phyloP scores from a whole-genome alignment of 2,113 vertebrate genomes.

The Bostrychus sinensis region DNA sequence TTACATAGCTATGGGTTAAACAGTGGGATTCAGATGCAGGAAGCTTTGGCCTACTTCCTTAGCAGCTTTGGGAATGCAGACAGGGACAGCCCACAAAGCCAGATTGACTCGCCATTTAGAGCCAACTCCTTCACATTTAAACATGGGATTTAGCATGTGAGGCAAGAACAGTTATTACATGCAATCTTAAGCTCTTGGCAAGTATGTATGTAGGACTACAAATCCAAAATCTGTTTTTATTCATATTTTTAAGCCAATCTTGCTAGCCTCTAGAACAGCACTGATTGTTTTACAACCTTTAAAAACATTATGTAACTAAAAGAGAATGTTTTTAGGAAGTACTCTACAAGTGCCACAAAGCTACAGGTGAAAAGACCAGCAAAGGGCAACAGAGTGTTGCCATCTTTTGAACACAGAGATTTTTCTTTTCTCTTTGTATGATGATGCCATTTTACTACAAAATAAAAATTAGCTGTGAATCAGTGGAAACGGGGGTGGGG shows the following conservation, averaged over 20 bases:
- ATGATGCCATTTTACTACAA: too few relatives aligned
- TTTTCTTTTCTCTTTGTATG: too few relatives aligned
- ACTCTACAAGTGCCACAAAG: too few relatives aligned
- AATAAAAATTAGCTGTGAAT: too few relatives aligned
- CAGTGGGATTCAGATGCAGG: constrained; percentile 36
- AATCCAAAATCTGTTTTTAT: neutral
- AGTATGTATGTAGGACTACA: constrained; percentile 26
- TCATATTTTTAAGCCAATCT: neutral
- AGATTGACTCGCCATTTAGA: constrained; percentile 38
- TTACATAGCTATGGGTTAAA: constrained; percentile 19
- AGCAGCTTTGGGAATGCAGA: constrained; percentile 63
- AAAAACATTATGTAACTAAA: too few relatives aligned
- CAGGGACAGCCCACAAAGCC: constrained; percentile 50
- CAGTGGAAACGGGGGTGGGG: too few relatives aligned
- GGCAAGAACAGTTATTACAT: constrained; percentile 18
- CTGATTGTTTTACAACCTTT: too few relatives aligned
- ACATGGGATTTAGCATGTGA: constrained; percentile 41
- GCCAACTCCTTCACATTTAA: constrained; percentile 40
- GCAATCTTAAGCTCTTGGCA: constrained; percentile 18
- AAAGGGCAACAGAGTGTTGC: too few relatives aligned
- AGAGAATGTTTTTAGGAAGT: too few relatives aligned
- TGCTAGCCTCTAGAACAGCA: too few relatives aligned
- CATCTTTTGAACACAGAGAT: too few relatives aligned
- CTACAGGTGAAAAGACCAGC: too few relatives aligned
- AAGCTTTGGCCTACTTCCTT: constrained; percentile 68